Evolutionary conservation across 2,888 invertebrate species (phyloP).

Genomic region (Lagria hirta): DNA sequence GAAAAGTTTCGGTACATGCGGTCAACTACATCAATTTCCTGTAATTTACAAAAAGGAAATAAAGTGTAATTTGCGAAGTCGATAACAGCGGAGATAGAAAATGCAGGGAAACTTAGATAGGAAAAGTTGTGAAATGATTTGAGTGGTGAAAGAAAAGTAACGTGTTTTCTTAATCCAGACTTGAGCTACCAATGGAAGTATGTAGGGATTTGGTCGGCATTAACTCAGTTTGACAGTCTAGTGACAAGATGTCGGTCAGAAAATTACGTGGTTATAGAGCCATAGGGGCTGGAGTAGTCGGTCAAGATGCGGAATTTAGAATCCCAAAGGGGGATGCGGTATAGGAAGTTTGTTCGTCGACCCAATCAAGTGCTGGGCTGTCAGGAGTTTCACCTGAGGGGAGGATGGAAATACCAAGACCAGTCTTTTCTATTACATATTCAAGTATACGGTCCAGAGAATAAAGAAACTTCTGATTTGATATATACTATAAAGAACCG

Average conservation of each 20-base stretch:
- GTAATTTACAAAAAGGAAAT: no score
- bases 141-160: slow-evolving; percentile 14
- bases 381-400: slow-evolving; percentile 47
- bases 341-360: slow-evolving; percentile 36
- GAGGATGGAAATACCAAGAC: slow-evolving; percentile 35
- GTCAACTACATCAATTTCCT: no score
- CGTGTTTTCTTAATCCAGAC: slow-evolving; percentile 24
- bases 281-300: slow-evolving; percentile 7
- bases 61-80: no score
- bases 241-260: slow-evolving; percentile 24
- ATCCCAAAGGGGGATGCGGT: slow-evolving; percentile 23
- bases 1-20: no score
- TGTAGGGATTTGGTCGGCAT: slow-evolving; percentile 17
- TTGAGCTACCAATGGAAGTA: slow-evolving; percentile 25
- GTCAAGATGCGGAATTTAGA: slow-evolving; percentile 21
- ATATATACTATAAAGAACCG: slow-evolving; percentile 31
- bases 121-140: slow-evolving; percentile 13
- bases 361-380: slow-evolving; percentile 50
- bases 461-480: slow-evolving; percentile 41
- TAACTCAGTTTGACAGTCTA: slow-evolving; percentile 28
- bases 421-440: slow-evolving; percentile 32
- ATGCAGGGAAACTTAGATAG: slow-evolving; percentile 2
- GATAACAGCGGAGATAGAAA: no score
- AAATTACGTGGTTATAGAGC: slow-evolving; percentile 23
- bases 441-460: slow-evolving; percentile 34